Percentiles rank a stretch among this genome's conserved stretches.
Conservation (phyloP, 2,113 vertebrate genomes). For the Corythoichthys haematopterus region DNA sequence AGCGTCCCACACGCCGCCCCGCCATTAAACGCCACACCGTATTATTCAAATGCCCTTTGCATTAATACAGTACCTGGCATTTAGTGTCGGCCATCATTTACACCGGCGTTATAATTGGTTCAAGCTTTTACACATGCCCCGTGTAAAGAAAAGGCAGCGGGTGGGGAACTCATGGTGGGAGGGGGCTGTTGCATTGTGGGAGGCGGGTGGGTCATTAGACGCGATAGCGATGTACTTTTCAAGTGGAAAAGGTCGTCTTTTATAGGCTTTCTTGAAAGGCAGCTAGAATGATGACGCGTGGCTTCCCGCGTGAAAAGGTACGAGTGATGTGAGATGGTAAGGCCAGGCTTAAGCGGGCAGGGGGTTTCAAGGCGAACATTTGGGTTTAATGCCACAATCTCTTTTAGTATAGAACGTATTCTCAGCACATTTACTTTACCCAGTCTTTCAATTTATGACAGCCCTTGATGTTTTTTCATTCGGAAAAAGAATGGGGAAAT, state of each 20-base stretch:
- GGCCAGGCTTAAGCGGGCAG: neutral
- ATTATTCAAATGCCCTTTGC: slow-evolving; percentile 41
- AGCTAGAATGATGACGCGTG: slow-evolving; percentile 41
- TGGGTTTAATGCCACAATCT: neutral
- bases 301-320: slow-evolving; percentile 7
- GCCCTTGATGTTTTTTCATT: neutral
- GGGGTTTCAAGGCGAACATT: neutral
- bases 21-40: slow-evolving; percentile 40
- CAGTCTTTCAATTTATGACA: neutral
- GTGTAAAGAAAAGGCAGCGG: slow-evolving; percentile 3
- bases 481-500: too few relatives aligned
- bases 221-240: slow-evolving; percentile 50
- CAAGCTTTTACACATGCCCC: neutral
- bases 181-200: slow-evolving; percentile 37
- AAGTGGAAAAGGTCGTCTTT: slow-evolving; percentile 63
- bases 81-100: slow-evolving; percentile 36
- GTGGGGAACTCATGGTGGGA: neutral
- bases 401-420: neutral
- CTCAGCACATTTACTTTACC: neutral
- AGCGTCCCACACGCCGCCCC: slow-evolving; percentile 1
- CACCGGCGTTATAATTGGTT: slow-evolving; percentile 30
- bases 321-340: neutral
- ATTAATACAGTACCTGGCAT: slow-evolving; percentile 31
- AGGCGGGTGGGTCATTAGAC: slow-evolving; percentile 41
- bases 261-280: slow-evolving; percentile 47